A percentile compares a stretch with the other conserved stretches of the same genome.
Conservation (phyloP, 2,797 vertebrate species). For the Chiloscyllium punctatum region DNA sequence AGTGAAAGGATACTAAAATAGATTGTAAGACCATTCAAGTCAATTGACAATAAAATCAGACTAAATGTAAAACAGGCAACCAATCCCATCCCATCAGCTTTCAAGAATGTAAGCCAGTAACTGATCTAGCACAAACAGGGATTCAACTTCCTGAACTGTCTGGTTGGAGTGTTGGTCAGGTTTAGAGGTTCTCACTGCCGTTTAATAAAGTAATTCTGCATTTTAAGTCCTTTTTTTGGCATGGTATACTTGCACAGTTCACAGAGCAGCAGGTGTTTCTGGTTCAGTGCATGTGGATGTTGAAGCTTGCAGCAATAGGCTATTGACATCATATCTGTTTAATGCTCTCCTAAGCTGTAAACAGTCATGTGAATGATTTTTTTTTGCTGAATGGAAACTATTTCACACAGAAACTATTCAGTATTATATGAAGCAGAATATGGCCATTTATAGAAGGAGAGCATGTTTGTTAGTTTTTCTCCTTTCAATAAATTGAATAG, state of each 20-base stretch:
- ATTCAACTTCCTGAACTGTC: background rate
- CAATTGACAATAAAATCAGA: background rate
- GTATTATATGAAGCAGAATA: conserved; percentile 2
- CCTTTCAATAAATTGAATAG: conserved; percentile 13
- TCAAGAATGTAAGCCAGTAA: background rate
- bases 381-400: conserved; percentile 11
- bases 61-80: background rate
- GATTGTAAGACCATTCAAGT: background rate
- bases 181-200: background rate
- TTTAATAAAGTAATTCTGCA: background rate
- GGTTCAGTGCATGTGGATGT: background rate
- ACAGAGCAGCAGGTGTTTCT: background rate
- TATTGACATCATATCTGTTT: background rate
- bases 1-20: background rate
- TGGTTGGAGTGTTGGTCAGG: background rate
- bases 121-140: background rate
- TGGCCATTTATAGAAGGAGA: background rate
- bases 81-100: background rate
- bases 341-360: background rate
- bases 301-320: background rate
- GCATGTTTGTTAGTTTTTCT: conserved; percentile 5
- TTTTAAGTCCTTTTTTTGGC: background rate
- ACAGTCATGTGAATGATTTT: conserved; percentile 15
- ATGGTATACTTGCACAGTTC: background rate
- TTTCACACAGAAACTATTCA: background rate